Evolutionary conservation across 2,113 vertebrate species (phyloP).

Genomic region (Daboia siamensis): DNA sequence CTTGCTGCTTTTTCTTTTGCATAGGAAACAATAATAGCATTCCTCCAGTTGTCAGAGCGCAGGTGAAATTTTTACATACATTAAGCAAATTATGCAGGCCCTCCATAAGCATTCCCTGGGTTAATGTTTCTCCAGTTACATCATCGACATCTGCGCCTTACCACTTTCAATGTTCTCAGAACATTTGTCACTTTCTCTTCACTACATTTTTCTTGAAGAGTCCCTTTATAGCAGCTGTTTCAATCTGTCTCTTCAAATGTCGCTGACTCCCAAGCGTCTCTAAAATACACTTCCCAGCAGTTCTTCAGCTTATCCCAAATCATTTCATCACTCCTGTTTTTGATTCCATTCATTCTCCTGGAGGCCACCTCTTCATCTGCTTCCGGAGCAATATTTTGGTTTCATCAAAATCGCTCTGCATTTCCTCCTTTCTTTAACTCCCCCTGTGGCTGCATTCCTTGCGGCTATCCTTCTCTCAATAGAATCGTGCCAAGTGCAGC

Average conservation of each 20-base stretch:
- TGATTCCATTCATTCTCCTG: background rate
- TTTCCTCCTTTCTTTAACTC: background rate
- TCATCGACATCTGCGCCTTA: background rate
- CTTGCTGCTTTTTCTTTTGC: background rate
- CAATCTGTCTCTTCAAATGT: background rate
- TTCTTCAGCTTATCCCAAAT: background rate
- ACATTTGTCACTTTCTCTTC: background rate
- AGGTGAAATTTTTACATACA: background rate
- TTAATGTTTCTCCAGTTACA: background rate
- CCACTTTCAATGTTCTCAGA: background rate
- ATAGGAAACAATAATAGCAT: background rate
- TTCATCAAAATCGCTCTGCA: background rate
- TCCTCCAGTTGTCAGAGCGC: background rate
- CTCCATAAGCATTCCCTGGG: background rate
- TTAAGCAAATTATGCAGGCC: background rate
- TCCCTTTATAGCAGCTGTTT: background rate
- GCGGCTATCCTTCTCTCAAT: background rate
- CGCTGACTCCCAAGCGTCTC: background rate
- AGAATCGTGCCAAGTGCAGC: background rate
- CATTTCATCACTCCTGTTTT: background rate
- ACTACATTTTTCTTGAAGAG: background rate
- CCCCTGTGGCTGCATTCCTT: background rate
- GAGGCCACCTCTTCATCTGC: background rate
- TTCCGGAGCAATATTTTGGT: background rate
- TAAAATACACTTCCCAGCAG: background rate